Percentiles rank a stretch among this genome's conserved stretches.
Conservation (phyloP, 2,113 vertebrate species). For the Sterna hirundo region DNA sequence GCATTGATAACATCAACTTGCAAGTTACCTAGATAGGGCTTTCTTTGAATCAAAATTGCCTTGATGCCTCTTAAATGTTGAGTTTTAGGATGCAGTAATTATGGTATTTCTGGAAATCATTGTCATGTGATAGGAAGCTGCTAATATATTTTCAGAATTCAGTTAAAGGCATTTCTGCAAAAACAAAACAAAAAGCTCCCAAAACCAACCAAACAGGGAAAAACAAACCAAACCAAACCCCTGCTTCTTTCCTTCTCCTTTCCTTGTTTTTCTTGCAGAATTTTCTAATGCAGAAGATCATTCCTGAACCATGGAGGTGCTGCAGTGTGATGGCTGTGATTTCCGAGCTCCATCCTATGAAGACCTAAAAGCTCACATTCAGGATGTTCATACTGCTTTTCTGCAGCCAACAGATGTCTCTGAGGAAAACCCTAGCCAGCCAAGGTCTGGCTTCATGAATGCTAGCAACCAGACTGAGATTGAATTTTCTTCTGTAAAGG, state of each 20-base stretch:
- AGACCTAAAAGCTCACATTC: conserved; percentile 95
- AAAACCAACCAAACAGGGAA: not conserved
- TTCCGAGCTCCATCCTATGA: conserved; percentile 95
- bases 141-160: not conserved
- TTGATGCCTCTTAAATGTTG: not conserved
- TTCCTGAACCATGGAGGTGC: conserved; percentile 89
- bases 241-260: not conserved
- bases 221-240: not conserved
- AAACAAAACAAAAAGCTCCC: not conserved
- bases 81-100: not conserved
- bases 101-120: not conserved
- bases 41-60: not conserved
- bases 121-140: not conserved
- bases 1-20: not conserved
- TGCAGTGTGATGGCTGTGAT: conserved; percentile 98
- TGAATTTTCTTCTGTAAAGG: conserved; percentile 81
- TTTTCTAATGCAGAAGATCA: conserved; percentile 92
- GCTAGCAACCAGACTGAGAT: conserved; percentile 81
- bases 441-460: conserved; percentile 74
- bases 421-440: conserved; percentile 71
- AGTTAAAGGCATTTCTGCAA: not conserved
- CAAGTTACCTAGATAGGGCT: not conserved
- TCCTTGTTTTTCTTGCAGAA: conserved; percentile 64
- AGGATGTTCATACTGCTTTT: conserved; percentile 97
- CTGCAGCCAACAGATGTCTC: conserved; percentile 93